A percentile compares a stretch with the other conserved stretches of the same genome.
These are phyloP conservation scores for Pharmacophagus antenor DNA, from an alignment of 2,888 invertebrate genomes.

Conservation along the genomic window DNA sequence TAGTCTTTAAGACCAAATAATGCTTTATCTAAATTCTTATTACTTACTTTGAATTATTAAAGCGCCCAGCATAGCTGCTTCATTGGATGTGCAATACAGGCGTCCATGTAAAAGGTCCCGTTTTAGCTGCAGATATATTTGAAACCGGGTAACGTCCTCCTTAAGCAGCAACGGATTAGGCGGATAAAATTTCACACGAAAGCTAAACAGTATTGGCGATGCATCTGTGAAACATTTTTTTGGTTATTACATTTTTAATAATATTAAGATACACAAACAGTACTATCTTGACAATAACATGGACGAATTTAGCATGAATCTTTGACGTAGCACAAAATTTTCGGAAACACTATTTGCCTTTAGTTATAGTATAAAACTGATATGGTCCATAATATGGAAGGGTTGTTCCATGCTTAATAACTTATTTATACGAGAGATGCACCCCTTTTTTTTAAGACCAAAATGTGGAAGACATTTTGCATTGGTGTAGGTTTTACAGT, in stretches of 20 bases:
- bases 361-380: no score
- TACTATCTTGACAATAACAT: no score
- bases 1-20: not conserved
- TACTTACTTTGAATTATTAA: slow-evolving; percentile 94
- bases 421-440: no score
- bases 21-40: not conserved
- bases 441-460: no score
- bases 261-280: not conserved
- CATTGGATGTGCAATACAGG: slow-evolving; percentile 93
- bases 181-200: slow-evolving; percentile 98
- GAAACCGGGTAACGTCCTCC: slow-evolving; percentile 97
- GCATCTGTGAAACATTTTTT: slow-evolving; percentile 83
- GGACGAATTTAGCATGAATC: no score
- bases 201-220: slow-evolving; percentile 95
- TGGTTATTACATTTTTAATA: not conserved
- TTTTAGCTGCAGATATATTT: slow-evolving; percentile 95
- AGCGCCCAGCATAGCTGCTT: slow-evolving; percentile 94
- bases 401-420: no score
- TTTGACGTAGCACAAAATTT: no score
- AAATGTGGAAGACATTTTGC: no score
- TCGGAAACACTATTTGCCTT: no score
- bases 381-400: no score
- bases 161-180: slow-evolving; percentile 95
- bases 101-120: slow-evolving; percentile 97
- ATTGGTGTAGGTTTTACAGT: no score